A percentile compares a stretch with the other conserved stretches of the same genome.
Conservation (phyloP, 2,113 vertebrate species). For the Gnathonemus longibarbis region DNA sequence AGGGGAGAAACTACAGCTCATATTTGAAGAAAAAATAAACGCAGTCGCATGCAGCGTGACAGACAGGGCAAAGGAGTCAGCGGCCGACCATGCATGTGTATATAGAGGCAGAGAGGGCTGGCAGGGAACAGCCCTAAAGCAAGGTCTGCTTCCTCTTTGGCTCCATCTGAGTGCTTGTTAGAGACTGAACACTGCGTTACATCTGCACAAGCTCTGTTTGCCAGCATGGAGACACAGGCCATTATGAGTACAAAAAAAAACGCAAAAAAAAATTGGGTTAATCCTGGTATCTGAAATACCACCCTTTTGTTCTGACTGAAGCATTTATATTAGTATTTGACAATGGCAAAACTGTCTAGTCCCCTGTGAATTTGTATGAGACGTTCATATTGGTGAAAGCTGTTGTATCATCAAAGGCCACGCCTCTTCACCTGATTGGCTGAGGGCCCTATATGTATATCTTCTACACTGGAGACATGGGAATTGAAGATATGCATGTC, state of each 20-base stretch:
- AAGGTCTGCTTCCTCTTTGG: neutral
- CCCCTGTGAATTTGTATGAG: neutral
- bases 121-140: neutral
- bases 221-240: neutral
- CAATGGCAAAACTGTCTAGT: neutral
- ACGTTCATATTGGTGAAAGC: neutral
- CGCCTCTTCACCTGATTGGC: neutral
- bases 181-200: neutral
- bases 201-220: neutral
- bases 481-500: neutral
- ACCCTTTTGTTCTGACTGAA: neutral
- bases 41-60: neutral
- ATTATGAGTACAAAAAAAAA: neutral
- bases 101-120: neutral
- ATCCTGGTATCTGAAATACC: neutral
- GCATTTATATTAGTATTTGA: neutral
- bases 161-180: neutral
- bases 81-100: neutral
- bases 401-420: neutral
- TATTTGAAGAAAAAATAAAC: neutral
- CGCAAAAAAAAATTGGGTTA: neutral
- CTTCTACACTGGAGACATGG: neutral
- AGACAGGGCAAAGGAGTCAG: neutral
- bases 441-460: neutral
- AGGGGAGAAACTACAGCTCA: neutral